phyloP scores from a whole-genome alignment of 2,888 invertebrate species.

The Acrobasis consociella region DNA sequence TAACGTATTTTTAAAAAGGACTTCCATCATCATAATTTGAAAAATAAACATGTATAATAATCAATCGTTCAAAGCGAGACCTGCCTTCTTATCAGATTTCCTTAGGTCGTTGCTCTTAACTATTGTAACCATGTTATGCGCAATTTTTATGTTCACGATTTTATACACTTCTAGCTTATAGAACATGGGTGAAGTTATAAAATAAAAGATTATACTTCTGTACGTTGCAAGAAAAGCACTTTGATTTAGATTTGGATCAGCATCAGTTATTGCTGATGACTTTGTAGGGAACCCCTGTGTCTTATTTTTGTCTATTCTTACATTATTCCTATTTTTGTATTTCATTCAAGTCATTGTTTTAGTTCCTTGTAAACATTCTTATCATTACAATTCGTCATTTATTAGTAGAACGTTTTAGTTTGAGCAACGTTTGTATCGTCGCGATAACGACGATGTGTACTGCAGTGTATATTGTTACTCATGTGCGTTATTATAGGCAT shows the following conservation, averaged over 20 bases:
- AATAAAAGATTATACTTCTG: too few species aligned
- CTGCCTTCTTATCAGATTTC: constrained; percentile 25
- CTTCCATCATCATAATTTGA: neutral
- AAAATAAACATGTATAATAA: constrained; percentile 24
- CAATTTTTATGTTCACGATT: constrained; percentile 8
- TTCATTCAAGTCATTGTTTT: too few species aligned
- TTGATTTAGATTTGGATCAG: too few species aligned
- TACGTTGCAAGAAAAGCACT: too few species aligned
- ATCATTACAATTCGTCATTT: neutral
- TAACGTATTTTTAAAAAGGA: neutral
- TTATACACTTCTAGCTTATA: neutral
- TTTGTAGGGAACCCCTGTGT: too few species aligned
- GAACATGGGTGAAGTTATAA: too few species aligned
- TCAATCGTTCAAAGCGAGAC: constrained; percentile 22
- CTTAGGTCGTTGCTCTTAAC: constrained; percentile 28
- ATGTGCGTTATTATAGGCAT: neutral
- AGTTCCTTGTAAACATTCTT: neutral
- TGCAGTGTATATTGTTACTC: neutral
- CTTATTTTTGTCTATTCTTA: too few species aligned
- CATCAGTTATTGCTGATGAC: too few species aligned
- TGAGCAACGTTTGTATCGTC: neutral
- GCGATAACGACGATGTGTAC: neutral
- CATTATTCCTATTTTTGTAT: too few species aligned
- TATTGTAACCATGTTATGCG: constrained; percentile 17
- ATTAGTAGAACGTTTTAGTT: neutral